Base-by-base conservation (phyloP, 2,797 vertebrate species). In the Molossus alvarezi region DNA sequence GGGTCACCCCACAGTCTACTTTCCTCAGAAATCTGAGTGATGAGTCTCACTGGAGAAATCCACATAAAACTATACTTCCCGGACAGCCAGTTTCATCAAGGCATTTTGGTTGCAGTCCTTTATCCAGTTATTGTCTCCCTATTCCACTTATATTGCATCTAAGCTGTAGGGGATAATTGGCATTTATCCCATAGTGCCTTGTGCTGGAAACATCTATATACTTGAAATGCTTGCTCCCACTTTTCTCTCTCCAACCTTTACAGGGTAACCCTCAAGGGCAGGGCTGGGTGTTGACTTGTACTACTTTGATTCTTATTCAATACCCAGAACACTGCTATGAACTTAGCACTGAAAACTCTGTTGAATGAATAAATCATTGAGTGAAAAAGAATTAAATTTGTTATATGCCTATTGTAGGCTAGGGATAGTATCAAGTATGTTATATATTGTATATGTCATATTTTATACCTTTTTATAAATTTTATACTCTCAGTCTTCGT, bases 321-420 rank as follows among this genome's bases (percentile, higher is more conserved):
- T 73, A 51, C 51, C 51, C 29, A 71, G 25, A 86, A 95, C 14
- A 79, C 58, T 58, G 6, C 23, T 51, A 58, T 72, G 79, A 80
- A 75, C 23, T 90, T 88, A 77, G n/a, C 45, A 58, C 41, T 65
- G n/a, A 90, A 75, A 76, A 73, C 27, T 48, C 6, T 14, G 1
- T 23, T 81, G 17, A 82, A 71, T 8, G 41, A 48, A 11, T 51
- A 76, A 88, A 13, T 88, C 86, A 37, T 23, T 29, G 48, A 94
- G 62, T 82, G 65, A 90, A 90, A 41, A 93, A 90, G 13, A 76
- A 71, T n/a, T 85, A 73, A 90, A 77, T 41, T 58, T 29, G 10
- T 69, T 60, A 12, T 18, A 18, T 90, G 37, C 10, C 14, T 80
- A 12, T 33, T 73, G 76, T 55, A 82, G 15, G 17, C 55, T 86